A percentile compares a stretch with the other conserved stretches of the same genome.
Evolutionary conservation across 2,888 invertebrate species (phyloP).

Genomic region (Amphimallon solstitiale): DNA sequence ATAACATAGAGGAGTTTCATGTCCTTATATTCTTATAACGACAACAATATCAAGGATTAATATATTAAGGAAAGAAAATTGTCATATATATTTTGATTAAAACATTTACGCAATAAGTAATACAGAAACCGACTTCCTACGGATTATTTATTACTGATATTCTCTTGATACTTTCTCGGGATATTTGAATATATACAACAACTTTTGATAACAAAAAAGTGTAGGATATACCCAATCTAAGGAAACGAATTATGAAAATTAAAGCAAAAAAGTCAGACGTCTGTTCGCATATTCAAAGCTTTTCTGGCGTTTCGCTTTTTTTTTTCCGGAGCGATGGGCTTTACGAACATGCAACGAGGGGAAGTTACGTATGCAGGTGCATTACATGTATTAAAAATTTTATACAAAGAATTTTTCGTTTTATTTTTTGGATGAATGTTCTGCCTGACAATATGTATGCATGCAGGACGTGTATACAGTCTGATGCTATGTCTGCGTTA

Average conservation of each 20-base stretch:
- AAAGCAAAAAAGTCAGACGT: conserved; percentile 11
- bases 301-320: conserved; percentile 16
- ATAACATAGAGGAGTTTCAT: too few species aligned
- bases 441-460: neutral
- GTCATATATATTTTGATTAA: conserved; percentile 27
- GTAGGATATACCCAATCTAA: conserved; percentile 17
- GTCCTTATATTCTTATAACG: too few species aligned
- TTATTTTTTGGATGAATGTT: conserved; percentile 34
- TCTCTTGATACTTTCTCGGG: conserved; percentile 14
- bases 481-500: neutral
- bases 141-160: conserved; percentile 19
- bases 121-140: conserved; percentile 3
- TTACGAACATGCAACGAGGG: conserved; percentile 28
- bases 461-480: neutral
- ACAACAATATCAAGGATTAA: too few species aligned
- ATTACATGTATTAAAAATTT: conserved; percentile 49
- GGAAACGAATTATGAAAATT: conserved; percentile 13
- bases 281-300: conserved; percentile 14
- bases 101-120: conserved; percentile 15
- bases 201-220: conserved; percentile 5
- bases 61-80: neutral
- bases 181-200: conserved; percentile 2
- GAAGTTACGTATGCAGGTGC: conserved; percentile 45
- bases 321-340: conserved; percentile 24
- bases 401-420: conserved; percentile 45